phyloP scores from a whole-genome alignment of 2,888 invertebrate species.

The Drosophila mimica region DNA sequence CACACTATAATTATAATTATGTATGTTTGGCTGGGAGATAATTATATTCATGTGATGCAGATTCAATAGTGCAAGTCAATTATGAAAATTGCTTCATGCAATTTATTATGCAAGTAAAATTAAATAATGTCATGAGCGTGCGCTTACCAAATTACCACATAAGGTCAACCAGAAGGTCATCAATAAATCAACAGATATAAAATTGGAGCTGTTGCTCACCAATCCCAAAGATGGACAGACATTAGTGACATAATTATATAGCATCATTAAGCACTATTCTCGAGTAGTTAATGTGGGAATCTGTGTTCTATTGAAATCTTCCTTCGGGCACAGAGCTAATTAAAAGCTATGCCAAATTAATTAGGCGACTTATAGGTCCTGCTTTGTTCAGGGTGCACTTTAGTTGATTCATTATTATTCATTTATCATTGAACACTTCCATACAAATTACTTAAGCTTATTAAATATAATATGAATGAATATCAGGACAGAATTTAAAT shows the following conservation, averaged over 20 bases:
- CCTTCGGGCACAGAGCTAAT: not conserved
- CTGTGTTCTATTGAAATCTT: not conserved
- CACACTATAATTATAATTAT: slow-evolving; percentile 44
- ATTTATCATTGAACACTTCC: not conserved
- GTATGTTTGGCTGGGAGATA: slow-evolving; percentile 21
- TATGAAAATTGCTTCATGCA: slow-evolving; percentile 10
- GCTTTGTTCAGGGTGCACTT: not conserved
- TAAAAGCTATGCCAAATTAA: not conserved
- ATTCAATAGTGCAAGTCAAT: slow-evolving; percentile 22
- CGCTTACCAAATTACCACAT: slow-evolving; percentile 6
- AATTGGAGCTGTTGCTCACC: not conserved
- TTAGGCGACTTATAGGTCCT: not conserved
- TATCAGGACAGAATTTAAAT: not conserved
- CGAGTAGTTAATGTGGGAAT: not conserved
- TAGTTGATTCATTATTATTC: not conserved
- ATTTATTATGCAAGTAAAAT: not conserved
- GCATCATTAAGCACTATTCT: not conserved
- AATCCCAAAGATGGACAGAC: not conserved
- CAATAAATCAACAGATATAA: not conserved
- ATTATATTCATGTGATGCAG: slow-evolving; percentile 26
- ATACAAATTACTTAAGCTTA: not conserved
- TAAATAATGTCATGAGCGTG: not conserved
- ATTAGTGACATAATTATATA: not conserved
- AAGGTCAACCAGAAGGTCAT: not conserved
- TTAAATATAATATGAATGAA: not conserved